Conservation (phyloP, 2,113 vertebrate species). For the Hypocryptadius cinnamomeus region DNA sequence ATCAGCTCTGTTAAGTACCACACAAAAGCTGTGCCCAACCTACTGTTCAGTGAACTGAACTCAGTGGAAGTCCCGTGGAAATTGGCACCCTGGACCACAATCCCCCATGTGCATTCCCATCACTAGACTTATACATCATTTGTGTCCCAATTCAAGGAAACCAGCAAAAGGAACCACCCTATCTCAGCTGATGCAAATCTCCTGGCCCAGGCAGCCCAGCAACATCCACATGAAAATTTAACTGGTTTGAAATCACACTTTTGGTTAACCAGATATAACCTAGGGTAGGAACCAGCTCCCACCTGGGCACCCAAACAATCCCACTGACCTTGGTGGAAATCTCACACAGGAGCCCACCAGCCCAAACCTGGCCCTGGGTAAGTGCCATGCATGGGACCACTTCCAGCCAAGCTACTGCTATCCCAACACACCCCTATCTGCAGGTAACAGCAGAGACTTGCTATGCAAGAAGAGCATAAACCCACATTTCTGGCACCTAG, state of each 20-base stretch:
- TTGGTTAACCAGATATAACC: background rate
- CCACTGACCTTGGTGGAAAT: background rate
- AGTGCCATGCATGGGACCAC: fast-evolving
- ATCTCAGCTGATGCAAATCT: background rate
- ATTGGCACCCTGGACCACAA: fast-evolving
- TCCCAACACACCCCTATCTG: background rate
- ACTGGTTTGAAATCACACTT: background rate
- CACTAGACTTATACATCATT: background rate
- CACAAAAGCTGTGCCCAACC: background rate
- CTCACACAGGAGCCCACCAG: background rate
- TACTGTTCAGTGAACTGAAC: background rate
- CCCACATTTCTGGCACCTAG: background rate
- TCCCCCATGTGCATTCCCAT: background rate
- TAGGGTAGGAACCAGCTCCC: background rate
- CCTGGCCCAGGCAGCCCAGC: background rate
- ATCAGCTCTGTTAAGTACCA: background rate
- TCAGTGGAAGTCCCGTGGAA: fast-evolving
- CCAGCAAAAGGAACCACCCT: background rate
- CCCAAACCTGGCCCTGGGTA: background rate
- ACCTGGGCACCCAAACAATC: background rate
- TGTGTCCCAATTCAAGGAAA: background rate
- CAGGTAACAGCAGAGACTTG: background rate
- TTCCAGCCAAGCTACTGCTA: background rate
- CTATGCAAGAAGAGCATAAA: background rate
- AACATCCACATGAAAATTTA: background rate